A percentile compares a stretch with the other conserved stretches of the same genome.
Evolutionary conservation across 2,113 vertebrate genomes (phyloP).

Genomic region (Oxygymnocypris stewartii): DNA sequence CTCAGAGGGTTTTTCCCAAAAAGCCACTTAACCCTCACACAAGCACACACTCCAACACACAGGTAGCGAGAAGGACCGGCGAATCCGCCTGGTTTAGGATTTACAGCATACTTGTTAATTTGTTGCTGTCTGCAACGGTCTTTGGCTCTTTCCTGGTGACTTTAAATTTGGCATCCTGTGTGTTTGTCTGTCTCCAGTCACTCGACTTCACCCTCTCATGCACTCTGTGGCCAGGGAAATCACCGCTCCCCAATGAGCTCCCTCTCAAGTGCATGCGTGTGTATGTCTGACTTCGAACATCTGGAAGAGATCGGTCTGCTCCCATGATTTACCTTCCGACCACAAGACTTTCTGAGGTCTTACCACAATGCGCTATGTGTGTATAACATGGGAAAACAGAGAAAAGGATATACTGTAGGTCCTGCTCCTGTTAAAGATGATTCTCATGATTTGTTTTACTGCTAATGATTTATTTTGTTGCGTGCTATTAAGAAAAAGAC

Average conservation of each 20-base stretch:
- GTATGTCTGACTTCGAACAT: conserved; percentile 70
- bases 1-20: conserved; percentile 68
- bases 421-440: background rate
- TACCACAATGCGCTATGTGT: conserved; percentile 58
- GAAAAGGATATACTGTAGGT: conserved; percentile 16
- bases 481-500: background rate
- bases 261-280: conserved; percentile 68
- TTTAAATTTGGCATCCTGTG: conserved; percentile 44
- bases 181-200: conserved; percentile 73
- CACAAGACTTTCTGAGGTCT: conserved; percentile 55
- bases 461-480: background rate
- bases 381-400: conserved; percentile 26
- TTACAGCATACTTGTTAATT: conserved; percentile 27
- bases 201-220: conserved; percentile 74
- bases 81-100: conserved; percentile 37
- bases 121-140: conserved; percentile 38
- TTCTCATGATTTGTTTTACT: background rate
- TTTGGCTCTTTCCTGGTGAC: conserved; percentile 33
- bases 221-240: conserved; percentile 81
- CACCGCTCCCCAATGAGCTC: conserved; percentile 76
- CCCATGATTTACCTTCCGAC: conserved; percentile 66
- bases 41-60: conserved; percentile 10
- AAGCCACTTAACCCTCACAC: conserved; percentile 23
- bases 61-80: background rate
- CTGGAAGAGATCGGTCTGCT: conserved; percentile 74